Percentiles rank a stretch among this genome's conserved stretches.
Evolutionary conservation across 2,888 invertebrate species (phyloP).

Genomic region (Aleiodes testaceus): DNA sequence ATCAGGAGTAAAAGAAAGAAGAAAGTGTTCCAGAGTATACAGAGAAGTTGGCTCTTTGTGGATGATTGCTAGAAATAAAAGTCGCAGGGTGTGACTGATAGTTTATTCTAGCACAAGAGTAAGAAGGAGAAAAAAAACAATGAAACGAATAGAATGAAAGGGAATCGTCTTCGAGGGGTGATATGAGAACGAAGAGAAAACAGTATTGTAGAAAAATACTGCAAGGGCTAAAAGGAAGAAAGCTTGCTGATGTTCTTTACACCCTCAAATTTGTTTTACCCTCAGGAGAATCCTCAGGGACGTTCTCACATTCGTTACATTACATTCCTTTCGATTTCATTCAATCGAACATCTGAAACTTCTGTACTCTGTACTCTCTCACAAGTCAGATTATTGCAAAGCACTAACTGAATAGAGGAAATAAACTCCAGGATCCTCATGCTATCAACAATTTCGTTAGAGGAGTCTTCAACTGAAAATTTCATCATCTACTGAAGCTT

Average conservation of each 20-base stretch:
- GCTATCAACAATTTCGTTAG: slow-evolving; percentile 14
- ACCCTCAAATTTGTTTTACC: slow-evolving; percentile 48
- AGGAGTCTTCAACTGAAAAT: slow-evolving; percentile 11
- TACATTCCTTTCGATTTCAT: slow-evolving; percentile 64
- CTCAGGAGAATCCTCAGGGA: slow-evolving; percentile 34
- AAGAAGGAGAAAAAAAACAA: slow-evolving; percentile 34
- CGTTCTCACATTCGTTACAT: slow-evolving; percentile 40
- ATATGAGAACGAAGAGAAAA: slow-evolving; percentile 47
- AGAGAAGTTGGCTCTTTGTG: slow-evolving; percentile 39
- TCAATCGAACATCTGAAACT: slow-evolving; percentile 55
- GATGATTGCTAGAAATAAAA: slow-evolving; percentile 68
- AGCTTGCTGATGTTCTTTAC: slow-evolving; percentile 25
- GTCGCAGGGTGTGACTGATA: slow-evolving; percentile 69
- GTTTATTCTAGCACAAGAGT: slow-evolving; percentile 58
- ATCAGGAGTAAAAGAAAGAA: slow-evolving; percentile 33
- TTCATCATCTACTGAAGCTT: slow-evolving; percentile 9
- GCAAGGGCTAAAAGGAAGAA: slow-evolving; percentile 22
- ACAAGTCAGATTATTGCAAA: slow-evolving; percentile 22
- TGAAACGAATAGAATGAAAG: slow-evolving; percentile 21
- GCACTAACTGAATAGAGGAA: slow-evolving; percentile 25
- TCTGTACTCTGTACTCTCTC: slow-evolving; percentile 21
- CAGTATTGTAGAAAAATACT: slow-evolving; percentile 27
- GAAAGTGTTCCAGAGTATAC: slow-evolving; percentile 29
- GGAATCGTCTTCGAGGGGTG: slow-evolving; percentile 38
- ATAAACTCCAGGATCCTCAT: slow-evolving; percentile 19